Evolutionary conservation across 2,888 invertebrate species (phyloP), one percentile per base, ranked within the genome.

Genomic region (Agrotis ipsilon): DNA sequence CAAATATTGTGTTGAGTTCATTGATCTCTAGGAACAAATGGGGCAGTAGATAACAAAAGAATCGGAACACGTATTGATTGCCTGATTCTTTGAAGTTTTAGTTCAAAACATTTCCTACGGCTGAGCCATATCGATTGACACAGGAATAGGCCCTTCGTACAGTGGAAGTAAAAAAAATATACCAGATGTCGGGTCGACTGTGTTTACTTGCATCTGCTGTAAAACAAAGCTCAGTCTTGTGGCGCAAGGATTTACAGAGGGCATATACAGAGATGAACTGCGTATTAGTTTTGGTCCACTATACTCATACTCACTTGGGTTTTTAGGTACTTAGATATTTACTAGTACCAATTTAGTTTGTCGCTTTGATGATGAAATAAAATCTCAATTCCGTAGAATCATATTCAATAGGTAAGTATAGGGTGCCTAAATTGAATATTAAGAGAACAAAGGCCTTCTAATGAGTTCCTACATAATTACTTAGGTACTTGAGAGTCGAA

Each of bases 181-280:
- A 89, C 93, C 96, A 96, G 95, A 96, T 96, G 96, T 95, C 82
- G 92, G 86, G 84, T 86, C 89, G 89, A 86, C 90, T 88, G 92
- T 93, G 93, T 93, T 95, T 93, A 93, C 94, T 92, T 94, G 92
- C 95, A 94, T 94, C 94, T 94, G 94, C 88, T 90, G 86, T 91
- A 88, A 92, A 93, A 96, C 94, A 95, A 94, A 92, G 94, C 92
- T 88, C 84, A 90, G 90, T 92, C 89, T 90, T 94, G 92, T 92
- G 84, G 84, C 81, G 84, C 85, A 81, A 84, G 86, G 86, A 88
- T 89, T 87, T 86, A 90, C 89, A 84, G 90, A 91, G 87, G 83
- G 87, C 89, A 86, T 72, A 74, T 71, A n/a, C n/a, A 79, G 73
- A 69, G 54, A 72, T 69, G 49, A 69, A 69, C 60, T 27, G 52